Conservation (phyloP, 1,140 invertebrate genomes). For the Aporrectodea caliginosa region DNA sequence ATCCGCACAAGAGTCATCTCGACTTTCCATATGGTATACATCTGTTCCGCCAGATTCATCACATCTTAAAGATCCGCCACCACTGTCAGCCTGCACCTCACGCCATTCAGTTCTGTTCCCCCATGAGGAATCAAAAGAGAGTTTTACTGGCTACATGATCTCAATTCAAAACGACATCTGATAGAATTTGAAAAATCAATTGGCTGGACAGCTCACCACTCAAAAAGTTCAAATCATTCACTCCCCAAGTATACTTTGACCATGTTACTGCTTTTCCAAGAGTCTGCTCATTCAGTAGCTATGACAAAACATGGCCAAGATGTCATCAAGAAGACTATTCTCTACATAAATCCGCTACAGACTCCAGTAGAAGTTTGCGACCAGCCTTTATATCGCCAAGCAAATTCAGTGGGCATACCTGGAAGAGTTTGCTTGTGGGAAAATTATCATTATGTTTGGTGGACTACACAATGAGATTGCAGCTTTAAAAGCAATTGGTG, state of each 20-base stretch:
- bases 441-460: constrained; percentile 39
- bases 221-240: too few relatives aligned
- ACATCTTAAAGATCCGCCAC: background rate
- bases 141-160: too few relatives aligned
- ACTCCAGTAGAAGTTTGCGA: constrained; percentile 25
- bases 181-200: too few relatives aligned
- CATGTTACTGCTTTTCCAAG: too few relatives aligned
- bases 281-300: too few relatives aligned
- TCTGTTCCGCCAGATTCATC: background rate
- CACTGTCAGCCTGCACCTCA: background rate
- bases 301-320: too few relatives aligned
- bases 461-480: constrained; percentile 39
- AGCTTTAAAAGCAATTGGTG: constrained; percentile 35
- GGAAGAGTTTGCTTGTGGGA: constrained; percentile 35
- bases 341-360: background rate
- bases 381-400: constrained; percentile 39
- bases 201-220: too few relatives aligned
- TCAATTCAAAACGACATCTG: too few relatives aligned
- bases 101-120: background rate
- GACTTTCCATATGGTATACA: background rate
- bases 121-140: too few relatives aligned
- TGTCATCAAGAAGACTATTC: background rate
- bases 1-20: too few relatives aligned
- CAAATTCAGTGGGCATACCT: constrained; percentile 39
- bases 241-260: background rate